phyloP scores from a whole-genome alignment of 2,797 vertebrate genomes.

The Falco cherrug region DNA sequence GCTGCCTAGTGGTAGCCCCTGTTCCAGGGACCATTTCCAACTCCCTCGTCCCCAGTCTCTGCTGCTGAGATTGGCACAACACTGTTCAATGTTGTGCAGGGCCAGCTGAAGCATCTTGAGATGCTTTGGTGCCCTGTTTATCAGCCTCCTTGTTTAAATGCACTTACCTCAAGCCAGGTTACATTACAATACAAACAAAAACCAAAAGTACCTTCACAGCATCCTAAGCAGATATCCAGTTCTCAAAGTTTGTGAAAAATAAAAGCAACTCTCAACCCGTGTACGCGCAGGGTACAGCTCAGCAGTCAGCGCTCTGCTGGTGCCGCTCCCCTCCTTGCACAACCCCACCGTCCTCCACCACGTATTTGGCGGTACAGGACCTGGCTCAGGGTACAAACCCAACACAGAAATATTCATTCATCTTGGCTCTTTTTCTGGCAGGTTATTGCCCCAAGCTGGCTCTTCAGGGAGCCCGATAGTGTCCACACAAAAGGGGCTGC shows the following conservation, averaged over 20 bases:
- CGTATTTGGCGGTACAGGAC: neutral
- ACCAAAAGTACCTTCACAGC: neutral
- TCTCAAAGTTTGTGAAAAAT: neutral
- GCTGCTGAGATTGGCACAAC: neutral
- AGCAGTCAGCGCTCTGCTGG: neutral
- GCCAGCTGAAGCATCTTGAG: neutral
- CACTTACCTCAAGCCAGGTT: neutral
- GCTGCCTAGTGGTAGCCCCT: neutral
- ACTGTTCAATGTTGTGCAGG: neutral
- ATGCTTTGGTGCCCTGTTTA: neutral
- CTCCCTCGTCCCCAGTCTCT: neutral
- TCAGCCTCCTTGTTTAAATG: neutral
- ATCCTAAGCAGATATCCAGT: neutral
- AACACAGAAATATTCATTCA: neutral
- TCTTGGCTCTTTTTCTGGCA: neutral
- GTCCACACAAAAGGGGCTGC: too few species aligned
- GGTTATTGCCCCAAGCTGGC: neutral
- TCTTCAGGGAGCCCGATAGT: neutral
- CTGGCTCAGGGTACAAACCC: neutral
- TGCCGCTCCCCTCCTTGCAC: neutral
- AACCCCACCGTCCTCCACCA: neutral
- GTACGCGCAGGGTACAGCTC: rapidly evolving
- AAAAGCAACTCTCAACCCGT: rapidly evolving
- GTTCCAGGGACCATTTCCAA: neutral
- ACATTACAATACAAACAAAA: neutral